Evolutionary conservation across 2,888 invertebrate genomes (phyloP).

Genomic region (Lymantria dispar): DNA sequence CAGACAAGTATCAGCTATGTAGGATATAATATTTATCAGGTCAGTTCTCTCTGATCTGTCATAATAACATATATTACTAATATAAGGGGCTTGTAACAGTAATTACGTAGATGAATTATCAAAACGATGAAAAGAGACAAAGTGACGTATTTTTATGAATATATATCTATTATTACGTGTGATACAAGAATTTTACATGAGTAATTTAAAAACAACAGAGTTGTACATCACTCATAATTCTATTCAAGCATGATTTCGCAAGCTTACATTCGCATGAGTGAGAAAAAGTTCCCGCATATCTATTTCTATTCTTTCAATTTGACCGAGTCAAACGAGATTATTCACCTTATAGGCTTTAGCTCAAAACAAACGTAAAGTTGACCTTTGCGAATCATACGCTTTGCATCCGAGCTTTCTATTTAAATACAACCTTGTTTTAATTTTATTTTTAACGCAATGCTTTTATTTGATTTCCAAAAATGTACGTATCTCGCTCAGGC

Average conservation of each 20-base stretch:
- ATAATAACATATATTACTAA: no score
- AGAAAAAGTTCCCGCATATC: conserved; percentile 1
- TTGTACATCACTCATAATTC: no score
- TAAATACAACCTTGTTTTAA: conserved; percentile 61
- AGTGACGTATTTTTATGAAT: no score
- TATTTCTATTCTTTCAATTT: conserved; percentile 24
- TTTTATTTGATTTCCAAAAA: conserved; percentile 80
- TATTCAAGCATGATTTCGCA: conserved; percentile 2
- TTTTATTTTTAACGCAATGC: conserved; percentile 63
- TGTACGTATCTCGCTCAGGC: conserved; percentile 72
- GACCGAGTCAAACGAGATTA: conserved; percentile 28
- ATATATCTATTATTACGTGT: no score
- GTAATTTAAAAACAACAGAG: no score
- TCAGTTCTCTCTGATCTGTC: no score
- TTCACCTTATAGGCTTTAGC: conserved; percentile 28
- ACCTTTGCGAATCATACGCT: conserved; percentile 47
- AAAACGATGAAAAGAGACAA: no score
- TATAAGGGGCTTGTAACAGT: no score
- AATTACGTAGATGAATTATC: no score
- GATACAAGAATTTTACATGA: no score
- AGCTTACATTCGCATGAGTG: conserved; percentile 4
- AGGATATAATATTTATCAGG: no score
- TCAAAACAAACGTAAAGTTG: conserved; percentile 43
- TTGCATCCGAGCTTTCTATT: conserved; percentile 45
- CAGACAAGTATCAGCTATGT: no score